A percentile compares a stretch with the other conserved stretches of the same genome.
phyloP scores from a whole-genome alignment of 2,888 invertebrate genomes.

The Agriopis aurantiaria region DNA sequence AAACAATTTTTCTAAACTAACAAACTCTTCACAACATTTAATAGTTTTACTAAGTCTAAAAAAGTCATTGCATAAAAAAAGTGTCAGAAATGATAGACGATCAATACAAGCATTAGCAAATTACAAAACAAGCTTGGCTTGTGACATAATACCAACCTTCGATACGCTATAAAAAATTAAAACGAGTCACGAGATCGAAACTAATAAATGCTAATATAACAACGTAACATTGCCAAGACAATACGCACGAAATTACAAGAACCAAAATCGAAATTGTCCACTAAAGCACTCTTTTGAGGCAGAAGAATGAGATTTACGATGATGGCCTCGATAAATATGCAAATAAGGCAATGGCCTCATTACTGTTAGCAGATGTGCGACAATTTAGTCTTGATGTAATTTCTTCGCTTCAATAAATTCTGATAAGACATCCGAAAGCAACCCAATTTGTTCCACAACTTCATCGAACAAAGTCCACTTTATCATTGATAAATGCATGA shows the following conservation, averaged over 20 bases:
- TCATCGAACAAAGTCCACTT: conserved; percentile 12
- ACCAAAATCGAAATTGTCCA: conserved; percentile 40
- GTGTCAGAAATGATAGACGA: conserved; percentile 34
- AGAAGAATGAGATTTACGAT: conserved; percentile 36
- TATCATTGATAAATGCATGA: conserved; percentile 58
- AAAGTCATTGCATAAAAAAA: conserved; percentile 18
- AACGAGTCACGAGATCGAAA: conserved; percentile 47
- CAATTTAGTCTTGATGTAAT: conserved; percentile 47
- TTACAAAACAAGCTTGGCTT: conserved; percentile 46
- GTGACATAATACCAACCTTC: conserved; percentile 55
- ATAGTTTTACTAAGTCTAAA: conserved; percentile 6
- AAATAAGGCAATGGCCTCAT: conserved; percentile 52
- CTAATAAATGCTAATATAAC: conserved; percentile 41
- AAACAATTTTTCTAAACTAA: conserved; percentile 38
- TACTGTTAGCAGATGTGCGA: conserved; percentile 45
- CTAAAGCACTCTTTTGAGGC: conserved; percentile 25
- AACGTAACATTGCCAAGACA: conserved; percentile 32
- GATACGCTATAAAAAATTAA: conserved; percentile 40
- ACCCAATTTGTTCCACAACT: conserved; percentile 26
- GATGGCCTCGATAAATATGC: conserved; percentile 57
- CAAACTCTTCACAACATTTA: conserved; percentile 25
- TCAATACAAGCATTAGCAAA: conserved; percentile 39
- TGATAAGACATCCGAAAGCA: conserved; percentile 28
- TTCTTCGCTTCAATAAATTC: conserved; percentile 44
- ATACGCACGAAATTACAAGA: conserved; percentile 29